phyloP scores from a whole-genome alignment of 2,888 invertebrate species.

The Bembecia ichneumoniformis region DNA sequence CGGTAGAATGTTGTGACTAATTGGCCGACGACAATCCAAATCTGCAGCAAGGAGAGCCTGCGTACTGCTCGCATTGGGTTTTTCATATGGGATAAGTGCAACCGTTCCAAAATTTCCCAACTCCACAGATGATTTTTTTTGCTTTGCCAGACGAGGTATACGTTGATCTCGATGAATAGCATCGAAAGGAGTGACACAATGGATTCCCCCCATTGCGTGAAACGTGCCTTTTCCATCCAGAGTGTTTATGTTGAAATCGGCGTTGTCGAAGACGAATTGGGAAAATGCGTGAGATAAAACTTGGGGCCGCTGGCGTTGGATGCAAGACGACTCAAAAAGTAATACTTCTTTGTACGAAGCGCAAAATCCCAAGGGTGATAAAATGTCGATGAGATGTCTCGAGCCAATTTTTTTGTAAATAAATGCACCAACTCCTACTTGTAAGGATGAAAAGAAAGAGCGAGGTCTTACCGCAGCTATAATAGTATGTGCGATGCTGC shows the following conservation, averaged over 20 bases:
- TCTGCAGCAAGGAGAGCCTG: slow-evolving; percentile 12
- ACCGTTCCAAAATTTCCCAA: slow-evolving; percentile 18
- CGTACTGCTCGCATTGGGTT: slow-evolving; percentile 9
- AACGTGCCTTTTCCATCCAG: slow-evolving; percentile 8
- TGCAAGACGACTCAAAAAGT: slow-evolving; percentile 15
- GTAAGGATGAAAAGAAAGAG: not conserved
- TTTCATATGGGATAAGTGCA: slow-evolving; percentile 6
- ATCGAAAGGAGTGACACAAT: not conserved
- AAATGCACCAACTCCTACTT: not conserved
- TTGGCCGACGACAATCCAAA: not conserved
- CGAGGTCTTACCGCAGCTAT: slow-evolving; percentile 14
- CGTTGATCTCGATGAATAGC: not conserved
- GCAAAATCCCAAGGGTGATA: slow-evolving; percentile 8
- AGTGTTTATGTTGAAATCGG: slow-evolving; percentile 1
- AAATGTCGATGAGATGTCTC: slow-evolving; percentile 5
- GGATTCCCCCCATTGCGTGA: no score
- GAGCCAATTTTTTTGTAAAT: slow-evolving; percentile 6
- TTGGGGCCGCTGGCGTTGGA: not conserved
- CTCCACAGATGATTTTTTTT: slow-evolving; percentile 3
- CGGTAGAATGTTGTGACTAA: slow-evolving; percentile 3
- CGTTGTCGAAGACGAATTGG: not conserved
- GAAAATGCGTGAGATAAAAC: not conserved
- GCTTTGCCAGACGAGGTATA: slow-evolving; percentile 5
- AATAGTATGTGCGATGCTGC: slow-evolving; percentile 27
- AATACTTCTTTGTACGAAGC: slow-evolving; percentile 4